These are phyloP conservation scores for Zygogramma bicolorata DNA, from an alignment of 2,888 invertebrate genomes.

Conservation along the genomic window DNA sequence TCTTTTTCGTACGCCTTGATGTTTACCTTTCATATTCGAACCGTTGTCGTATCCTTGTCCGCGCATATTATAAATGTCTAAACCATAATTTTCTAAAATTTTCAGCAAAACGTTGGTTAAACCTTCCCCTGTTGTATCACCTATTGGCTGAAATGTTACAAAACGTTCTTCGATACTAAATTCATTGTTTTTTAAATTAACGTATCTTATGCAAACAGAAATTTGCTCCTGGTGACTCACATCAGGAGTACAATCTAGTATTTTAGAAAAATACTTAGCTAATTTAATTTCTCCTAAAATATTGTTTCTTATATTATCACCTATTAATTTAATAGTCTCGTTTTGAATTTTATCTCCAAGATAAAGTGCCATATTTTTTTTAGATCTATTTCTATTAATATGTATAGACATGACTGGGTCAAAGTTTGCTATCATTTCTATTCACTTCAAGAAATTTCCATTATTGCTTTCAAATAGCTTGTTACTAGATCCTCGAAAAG, in stretches of 20 bases:
- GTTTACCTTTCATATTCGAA: background rate
- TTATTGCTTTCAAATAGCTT: conserved; percentile 24
- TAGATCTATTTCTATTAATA: conserved; percentile 19
- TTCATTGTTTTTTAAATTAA: background rate
- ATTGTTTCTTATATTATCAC: background rate
- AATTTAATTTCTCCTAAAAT: background rate
- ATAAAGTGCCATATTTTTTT: conserved; percentile 10
- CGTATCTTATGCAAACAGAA: background rate
- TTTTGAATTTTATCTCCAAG: conserved; percentile 14
- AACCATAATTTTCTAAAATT: background rate
- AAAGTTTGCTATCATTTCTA: conserved; percentile 26
- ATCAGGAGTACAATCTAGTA: conserved; percentile 1
- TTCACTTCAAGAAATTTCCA: conserved; percentile 14
- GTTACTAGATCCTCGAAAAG: conserved; percentile 6
- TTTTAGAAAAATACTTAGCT: background rate
- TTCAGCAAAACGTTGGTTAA: background rate
- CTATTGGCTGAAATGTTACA: background rate
- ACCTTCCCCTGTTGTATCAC: background rate
- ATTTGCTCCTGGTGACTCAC: conserved; percentile 8
- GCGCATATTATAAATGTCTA: background rate
- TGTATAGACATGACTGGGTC: conserved; percentile 22
- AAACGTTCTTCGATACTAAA: background rate
- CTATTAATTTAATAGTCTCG: background rate
- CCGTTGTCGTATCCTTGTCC: background rate
- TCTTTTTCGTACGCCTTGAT: background rate